Conservation (phyloP, 1,140 invertebrate species). For the Harpegnathos saltator region DNA sequence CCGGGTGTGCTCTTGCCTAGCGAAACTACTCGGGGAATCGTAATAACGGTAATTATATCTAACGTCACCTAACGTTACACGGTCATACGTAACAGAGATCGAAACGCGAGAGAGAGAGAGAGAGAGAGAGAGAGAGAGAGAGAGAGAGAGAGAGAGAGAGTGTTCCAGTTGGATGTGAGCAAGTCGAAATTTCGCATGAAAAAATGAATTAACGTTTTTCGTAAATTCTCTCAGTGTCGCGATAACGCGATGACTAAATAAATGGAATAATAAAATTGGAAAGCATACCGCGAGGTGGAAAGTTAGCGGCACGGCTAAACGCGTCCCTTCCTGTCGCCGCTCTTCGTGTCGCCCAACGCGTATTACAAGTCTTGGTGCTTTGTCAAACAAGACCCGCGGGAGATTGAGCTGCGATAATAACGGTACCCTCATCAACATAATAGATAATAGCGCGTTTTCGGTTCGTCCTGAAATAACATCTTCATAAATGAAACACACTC, state of each 20-base stretch:
- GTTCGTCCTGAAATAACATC: constrained; percentile 34
- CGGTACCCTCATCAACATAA: constrained; percentile 15
- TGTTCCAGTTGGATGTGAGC: neutral
- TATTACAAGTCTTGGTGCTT: neutral
- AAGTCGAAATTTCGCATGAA: neutral
- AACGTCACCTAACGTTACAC: neutral
- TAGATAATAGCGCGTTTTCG: constrained; percentile 22
- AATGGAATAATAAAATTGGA: too few relatives aligned
- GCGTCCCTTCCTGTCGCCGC: neutral
- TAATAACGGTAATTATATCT: constrained; percentile 20
- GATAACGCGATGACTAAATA: too few relatives aligned
- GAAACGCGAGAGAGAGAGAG: constrained; percentile 7
- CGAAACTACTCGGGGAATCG: neutral
- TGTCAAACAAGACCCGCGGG: constrained; percentile 3
- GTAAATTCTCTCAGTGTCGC: too few relatives aligned
- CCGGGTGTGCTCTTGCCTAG: constrained; percentile 31
- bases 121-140: too few relatives aligned
- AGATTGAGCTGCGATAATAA: constrained; percentile 27
- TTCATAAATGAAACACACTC: constrained; percentile 21
- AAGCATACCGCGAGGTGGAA: neutral
- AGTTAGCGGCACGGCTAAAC: neutral
- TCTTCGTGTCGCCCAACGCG: too few relatives aligned
- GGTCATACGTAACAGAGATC: neutral
- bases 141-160: too few relatives aligned
- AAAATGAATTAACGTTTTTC: too few relatives aligned